Percentiles rank a stretch among this genome's conserved stretches.
Conservation (phyloP, 2,888 invertebrate genomes). For the Chloroclystis v-ata region DNA sequence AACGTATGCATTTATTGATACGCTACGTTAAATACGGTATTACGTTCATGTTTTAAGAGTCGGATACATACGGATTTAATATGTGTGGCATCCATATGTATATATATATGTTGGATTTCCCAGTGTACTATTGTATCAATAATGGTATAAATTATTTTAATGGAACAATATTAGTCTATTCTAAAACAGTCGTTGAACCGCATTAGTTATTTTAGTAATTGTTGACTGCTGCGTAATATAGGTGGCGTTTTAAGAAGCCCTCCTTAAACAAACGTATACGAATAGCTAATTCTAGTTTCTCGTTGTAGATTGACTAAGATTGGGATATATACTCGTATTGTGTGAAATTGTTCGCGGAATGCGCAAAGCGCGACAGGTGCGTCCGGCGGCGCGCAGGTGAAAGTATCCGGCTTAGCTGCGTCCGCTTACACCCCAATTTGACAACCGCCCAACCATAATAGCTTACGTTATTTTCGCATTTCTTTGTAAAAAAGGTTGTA, state of each 20-base stretch:
- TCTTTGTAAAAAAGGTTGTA: neutral
- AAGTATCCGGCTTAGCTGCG: slow-evolving; percentile 55
- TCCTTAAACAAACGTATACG: slow-evolving; percentile 5
- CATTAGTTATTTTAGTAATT: too few species aligned
- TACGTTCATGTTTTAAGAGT: too few species aligned
- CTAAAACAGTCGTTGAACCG: too few species aligned
- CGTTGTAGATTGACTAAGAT: slow-evolving; percentile 21
- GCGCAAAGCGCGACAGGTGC: slow-evolving; percentile 48
- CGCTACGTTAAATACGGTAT: too few species aligned
- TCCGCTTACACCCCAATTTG: slow-evolving; percentile 55
- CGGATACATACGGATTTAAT: too few species aligned
- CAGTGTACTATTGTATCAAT: too few species aligned
- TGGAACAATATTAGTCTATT: too few species aligned
- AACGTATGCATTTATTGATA: neutral
- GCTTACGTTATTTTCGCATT: slow-evolving; percentile 16
- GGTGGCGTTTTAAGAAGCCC: too few species aligned
- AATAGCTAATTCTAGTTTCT: slow-evolving; percentile 11
- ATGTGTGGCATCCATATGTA: neutral
- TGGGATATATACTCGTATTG: slow-evolving; percentile 29
- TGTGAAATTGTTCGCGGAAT: slow-evolving; percentile 33
- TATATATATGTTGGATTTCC: too few species aligned
- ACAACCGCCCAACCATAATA: slow-evolving; percentile 14
- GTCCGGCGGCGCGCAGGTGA: slow-evolving; percentile 48
- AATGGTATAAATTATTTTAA: too few species aligned
- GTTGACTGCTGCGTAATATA: too few species aligned